Conservation (phyloP, 1,140 invertebrate genomes). For the Hylaeus volcanicus region DNA sequence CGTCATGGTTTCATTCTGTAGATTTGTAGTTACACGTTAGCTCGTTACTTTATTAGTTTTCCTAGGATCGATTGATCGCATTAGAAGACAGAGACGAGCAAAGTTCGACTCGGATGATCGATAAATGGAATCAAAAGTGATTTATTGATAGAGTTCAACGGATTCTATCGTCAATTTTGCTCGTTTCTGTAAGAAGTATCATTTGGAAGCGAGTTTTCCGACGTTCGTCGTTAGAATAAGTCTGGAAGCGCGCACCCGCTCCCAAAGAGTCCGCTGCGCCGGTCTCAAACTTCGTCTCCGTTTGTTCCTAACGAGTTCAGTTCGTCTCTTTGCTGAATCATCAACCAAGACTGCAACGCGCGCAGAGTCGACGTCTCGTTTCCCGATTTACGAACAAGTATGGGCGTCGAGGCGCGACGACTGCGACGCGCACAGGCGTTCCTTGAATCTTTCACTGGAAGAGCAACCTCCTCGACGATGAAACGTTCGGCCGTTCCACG, state of each 20-base stretch:
- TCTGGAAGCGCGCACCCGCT: not conserved
- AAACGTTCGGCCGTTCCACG: not conserved
- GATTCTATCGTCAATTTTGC: no score
- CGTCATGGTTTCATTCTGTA: not conserved
- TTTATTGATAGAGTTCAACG: no score
- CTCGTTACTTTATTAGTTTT: no score
- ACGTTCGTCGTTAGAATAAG: slow-evolving; percentile 19
- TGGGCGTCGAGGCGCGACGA: not conserved
- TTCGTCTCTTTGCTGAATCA: slow-evolving; percentile 36
- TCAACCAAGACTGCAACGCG: slow-evolving; percentile 37
- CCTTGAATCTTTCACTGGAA: not conserved
- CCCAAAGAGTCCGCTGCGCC: not conserved
- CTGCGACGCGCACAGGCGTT: not conserved
- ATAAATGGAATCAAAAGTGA: no score
- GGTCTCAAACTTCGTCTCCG: slow-evolving; percentile 14
- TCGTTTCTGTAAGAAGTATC: not conserved
- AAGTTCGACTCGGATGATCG: no score
- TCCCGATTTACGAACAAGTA: no score
- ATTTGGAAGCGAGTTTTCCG: slow-evolving; percentile 27
- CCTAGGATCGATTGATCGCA: not conserved
- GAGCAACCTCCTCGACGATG: not conserved
- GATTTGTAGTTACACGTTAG: not conserved
- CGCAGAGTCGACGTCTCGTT: no score
- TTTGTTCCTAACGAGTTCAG: slow-evolving; percentile 40
- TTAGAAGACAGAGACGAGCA: no score